Conservation (phyloP, 2,888 invertebrate genomes). For the Hydroisotoma schaefferi region DNA sequence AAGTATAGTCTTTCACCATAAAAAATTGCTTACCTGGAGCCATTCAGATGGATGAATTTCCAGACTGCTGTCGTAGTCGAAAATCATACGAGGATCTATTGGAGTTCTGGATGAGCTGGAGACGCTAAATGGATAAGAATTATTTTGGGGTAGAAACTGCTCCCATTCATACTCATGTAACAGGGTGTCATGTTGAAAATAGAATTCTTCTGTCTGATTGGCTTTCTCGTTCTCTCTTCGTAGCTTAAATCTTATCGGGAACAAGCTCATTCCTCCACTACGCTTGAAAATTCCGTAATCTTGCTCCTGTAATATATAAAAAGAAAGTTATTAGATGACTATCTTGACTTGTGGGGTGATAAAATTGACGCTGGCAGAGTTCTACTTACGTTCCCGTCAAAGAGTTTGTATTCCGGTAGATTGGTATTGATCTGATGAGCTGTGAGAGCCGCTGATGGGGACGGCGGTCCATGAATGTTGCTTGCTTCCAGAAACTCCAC, state of each 20-base stretch:
- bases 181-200: neutral
- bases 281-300: constrained; percentile 41
- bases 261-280: constrained; percentile 33
- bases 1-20: too few relatives aligned
- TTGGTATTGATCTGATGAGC: constrained; percentile 41
- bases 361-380: neutral
- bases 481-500: constrained; percentile 30
- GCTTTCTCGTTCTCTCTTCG: constrained; percentile 43
- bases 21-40: constrained; percentile 31
- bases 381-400: constrained; percentile 23
- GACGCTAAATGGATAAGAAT: neutral
- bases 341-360: neutral
- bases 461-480: constrained; percentile 22
- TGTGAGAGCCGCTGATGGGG: constrained; percentile 31
- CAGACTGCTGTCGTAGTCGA: constrained; percentile 25
- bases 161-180: constrained; percentile 16
- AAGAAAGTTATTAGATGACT: neutral
- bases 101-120: constrained; percentile 27
- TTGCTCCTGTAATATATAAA: constrained; percentile 26
- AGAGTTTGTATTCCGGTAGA: constrained; percentile 42
- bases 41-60: constrained; percentile 30
- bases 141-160: constrained; percentile 6
- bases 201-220: constrained; percentile 46
- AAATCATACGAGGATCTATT: constrained; percentile 17
- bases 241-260: constrained; percentile 45